Conservation (phyloP, 2,888 invertebrate species). For the Leptarthrus brevirostris region DNA sequence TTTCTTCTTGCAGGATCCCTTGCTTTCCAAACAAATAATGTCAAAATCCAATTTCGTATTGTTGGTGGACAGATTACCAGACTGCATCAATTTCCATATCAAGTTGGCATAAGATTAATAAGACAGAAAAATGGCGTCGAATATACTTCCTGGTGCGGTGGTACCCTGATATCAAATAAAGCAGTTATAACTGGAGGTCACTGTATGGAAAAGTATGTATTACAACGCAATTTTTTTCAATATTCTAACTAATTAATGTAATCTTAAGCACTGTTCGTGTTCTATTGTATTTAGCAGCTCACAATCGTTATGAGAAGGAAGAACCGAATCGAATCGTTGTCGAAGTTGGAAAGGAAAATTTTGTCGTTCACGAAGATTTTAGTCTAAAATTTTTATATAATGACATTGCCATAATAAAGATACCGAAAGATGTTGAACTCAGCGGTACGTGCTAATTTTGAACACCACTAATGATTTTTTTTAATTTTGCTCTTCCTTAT, state of each 20-base stretch:
- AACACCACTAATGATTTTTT: background rate
- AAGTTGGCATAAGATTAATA: constrained; percentile 17
- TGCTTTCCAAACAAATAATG: too few relatives aligned
- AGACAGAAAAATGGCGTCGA: constrained; percentile 10
- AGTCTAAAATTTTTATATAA: background rate
- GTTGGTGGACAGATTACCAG: constrained; percentile 63
- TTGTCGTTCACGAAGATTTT: background rate
- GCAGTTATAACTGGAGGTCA: constrained; percentile 7
- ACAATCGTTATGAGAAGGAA: constrained; percentile 3
- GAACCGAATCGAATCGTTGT: constrained; percentile 11
- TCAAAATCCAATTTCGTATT: constrained; percentile 59
- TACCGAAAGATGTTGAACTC: background rate
- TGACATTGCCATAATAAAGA: constrained; percentile 8
- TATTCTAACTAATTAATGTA: background rate
- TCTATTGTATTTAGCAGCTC: background rate
- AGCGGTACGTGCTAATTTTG: constrained; percentile 2
- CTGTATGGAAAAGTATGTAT: constrained; percentile 14
- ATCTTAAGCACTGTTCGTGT: constrained; percentile 22
- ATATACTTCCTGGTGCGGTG: constrained; percentile 40
- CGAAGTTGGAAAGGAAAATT: constrained; percentile 6
- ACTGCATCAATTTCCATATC: constrained; percentile 62
- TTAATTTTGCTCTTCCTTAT: too few relatives aligned
- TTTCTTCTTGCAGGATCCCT: too few relatives aligned
- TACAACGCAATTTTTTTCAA: background rate
- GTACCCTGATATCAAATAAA: constrained; percentile 1